These are phyloP conservation scores for Eleginops maclovinus DNA, from an alignment of 2,113 vertebrate genomes.

Conservation along the genomic window DNA sequence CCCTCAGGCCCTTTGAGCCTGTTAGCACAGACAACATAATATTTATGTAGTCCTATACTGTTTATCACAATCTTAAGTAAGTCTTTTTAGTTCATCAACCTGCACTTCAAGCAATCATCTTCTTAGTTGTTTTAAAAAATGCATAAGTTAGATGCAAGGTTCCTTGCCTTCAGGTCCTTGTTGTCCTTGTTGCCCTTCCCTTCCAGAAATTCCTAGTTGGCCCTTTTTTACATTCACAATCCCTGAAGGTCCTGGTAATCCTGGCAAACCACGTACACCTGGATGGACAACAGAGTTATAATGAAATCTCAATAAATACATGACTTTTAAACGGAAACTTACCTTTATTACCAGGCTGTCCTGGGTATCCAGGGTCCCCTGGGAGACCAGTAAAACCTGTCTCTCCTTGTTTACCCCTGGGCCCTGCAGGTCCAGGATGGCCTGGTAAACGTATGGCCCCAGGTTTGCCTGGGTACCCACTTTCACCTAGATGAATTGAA, in stretches of 20 bases:
- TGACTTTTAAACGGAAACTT: not conserved
- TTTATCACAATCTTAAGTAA: not conserved
- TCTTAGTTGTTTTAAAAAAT: not conserved
- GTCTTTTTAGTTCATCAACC: not conserved
- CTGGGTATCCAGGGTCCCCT: slow-evolving; percentile 53
- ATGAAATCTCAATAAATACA: not conserved
- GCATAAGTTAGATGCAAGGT: not conserved
- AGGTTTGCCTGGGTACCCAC: slow-evolving; percentile 42
- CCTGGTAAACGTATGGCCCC: slow-evolving; percentile 41
- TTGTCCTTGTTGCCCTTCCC: slow-evolving; percentile 23
- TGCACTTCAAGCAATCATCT: not conserved
- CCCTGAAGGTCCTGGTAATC: not conserved
- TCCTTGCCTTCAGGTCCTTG: slow-evolving; percentile 56
- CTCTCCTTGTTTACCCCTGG: slow-evolving; percentile 59
- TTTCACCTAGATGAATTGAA: slow-evolving; percentile 51
- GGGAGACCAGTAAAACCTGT: slow-evolving; percentile 44
- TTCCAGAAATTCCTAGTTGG: slow-evolving; percentile 34
- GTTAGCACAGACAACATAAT: slow-evolving; percentile 1
- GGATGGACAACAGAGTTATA: slow-evolving; percentile 11
- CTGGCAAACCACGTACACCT: slow-evolving; percentile 52
- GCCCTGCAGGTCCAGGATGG: slow-evolving; percentile 52
- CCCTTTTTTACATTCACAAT: slow-evolving; percentile 35
- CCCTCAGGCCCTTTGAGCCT: slow-evolving; percentile 59
- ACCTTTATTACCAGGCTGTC: slow-evolving; percentile 64
- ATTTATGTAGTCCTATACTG: not conserved